A percentile compares a stretch with the other conserved stretches of the same genome.
Conservation (phyloP, 2,797 vertebrate species). For the Melanotaenia parkinsoni region DNA sequence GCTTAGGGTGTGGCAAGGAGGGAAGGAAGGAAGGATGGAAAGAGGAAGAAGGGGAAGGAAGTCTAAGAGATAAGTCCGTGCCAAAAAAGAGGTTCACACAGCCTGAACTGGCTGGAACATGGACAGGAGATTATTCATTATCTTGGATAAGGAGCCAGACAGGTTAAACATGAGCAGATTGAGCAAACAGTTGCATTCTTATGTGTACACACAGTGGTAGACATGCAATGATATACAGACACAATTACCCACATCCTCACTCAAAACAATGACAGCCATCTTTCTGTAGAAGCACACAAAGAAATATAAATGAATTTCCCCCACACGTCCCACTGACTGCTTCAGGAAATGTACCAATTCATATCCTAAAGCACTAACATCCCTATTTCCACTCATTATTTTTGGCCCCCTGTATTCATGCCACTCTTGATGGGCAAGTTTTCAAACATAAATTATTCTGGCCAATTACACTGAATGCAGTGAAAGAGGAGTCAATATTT, state of each 20-base stretch:
- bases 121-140: constrained; percentile 76
- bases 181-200: constrained; percentile 60
- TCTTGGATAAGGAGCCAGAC: constrained; percentile 74
- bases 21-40: constrained; percentile 85
- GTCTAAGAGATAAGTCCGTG: constrained; percentile 73
- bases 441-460: constrained; percentile 36
- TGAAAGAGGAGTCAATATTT: background rate
- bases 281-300: constrained; percentile 38
- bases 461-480: constrained; percentile 12
- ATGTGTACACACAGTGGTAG: constrained; percentile 23
- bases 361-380: constrained; percentile 78
- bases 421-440: constrained; percentile 35
- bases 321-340: constrained; percentile 24
- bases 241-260: constrained; percentile 72
- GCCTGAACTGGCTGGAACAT: constrained; percentile 61
- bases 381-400: constrained; percentile 79
- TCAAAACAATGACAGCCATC: constrained; percentile 66
- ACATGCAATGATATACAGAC: constrained; percentile 65
- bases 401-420: constrained; percentile 75
- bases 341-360: constrained; percentile 80
- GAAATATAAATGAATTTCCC: constrained; percentile 55
- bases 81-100: constrained; percentile 82
- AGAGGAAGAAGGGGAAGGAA: constrained; percentile 82
- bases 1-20: constrained; percentile 73
- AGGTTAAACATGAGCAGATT: constrained; percentile 70